Conservation (phyloP, 2,797 vertebrate genomes). For the Gila robusta region DNA sequence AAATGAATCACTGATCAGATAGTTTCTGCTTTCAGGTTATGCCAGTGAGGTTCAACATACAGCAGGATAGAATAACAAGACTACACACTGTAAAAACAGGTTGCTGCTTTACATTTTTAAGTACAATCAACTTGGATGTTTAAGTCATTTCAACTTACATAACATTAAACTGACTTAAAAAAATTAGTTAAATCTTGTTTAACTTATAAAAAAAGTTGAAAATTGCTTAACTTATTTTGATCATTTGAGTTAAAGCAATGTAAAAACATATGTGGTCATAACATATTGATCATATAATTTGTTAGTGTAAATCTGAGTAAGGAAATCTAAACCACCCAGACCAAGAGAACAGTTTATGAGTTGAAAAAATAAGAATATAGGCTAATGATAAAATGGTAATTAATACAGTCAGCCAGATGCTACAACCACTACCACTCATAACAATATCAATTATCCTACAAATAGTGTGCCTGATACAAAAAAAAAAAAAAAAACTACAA, state of each 20-base stretch:
- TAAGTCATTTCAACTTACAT: too few relatives aligned
- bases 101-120: too few relatives aligned
- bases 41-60: background rate
- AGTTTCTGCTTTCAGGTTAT: constrained; percentile 9
- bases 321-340: background rate
- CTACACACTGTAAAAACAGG: background rate
- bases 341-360: background rate
- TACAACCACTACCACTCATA: background rate
- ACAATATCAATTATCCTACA: background rate
- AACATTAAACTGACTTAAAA: too few relatives aligned
- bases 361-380: background rate
- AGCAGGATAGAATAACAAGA: background rate
- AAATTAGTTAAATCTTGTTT: too few relatives aligned
- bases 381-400: background rate
- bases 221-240: too few relatives aligned
- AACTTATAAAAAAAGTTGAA: too few relatives aligned
- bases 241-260: too few relatives aligned
- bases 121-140: too few relatives aligned
- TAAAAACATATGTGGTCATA: too few relatives aligned
- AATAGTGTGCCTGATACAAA: background rate
- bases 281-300: too few relatives aligned
- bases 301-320: background rate
- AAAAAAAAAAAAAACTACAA: background rate
- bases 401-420: background rate
- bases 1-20: background rate